Evolutionary conservation across 2,888 invertebrate genomes (phyloP).

Genomic region (Papilio protenor): DNA sequence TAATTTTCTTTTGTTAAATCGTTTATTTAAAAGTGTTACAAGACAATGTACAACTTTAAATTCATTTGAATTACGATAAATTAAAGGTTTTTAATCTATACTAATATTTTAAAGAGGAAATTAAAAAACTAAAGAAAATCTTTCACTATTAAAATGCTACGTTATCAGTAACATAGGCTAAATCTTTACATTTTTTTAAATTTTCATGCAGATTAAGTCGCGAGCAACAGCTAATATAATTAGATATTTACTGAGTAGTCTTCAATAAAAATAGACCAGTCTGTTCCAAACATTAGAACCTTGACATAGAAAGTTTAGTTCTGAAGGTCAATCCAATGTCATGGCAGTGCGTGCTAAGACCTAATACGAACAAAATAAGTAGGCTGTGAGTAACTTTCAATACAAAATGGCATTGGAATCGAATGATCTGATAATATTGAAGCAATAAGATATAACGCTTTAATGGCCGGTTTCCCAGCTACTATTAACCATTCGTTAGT

Average conservation of each 20-base stretch:
- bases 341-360: slow-evolving; percentile 51
- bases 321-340: slow-evolving; percentile 49
- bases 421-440: slow-evolving; percentile 46
- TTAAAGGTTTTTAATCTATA: background rate
- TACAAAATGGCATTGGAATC: slow-evolving; percentile 46
- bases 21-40: background rate
- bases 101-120: too few species aligned
- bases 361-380: slow-evolving; percentile 51
- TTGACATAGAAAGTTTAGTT: slow-evolving; percentile 18
- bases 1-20: background rate
- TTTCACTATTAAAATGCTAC: too few species aligned
- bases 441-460: slow-evolving; percentile 52
- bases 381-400: slow-evolving; percentile 48
- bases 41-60: background rate
- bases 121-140: too few species aligned
- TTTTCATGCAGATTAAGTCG: too few species aligned
- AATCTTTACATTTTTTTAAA: too few species aligned
- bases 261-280: background rate
- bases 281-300: slow-evolving; percentile 20
- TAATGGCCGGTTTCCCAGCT: background rate
- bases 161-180: too few species aligned
- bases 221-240: too few species aligned
- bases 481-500: too few species aligned
- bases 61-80: too few species aligned
- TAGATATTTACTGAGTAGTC: background rate